phyloP scores from a whole-genome alignment of 2,888 invertebrate species.

The Junonia oenone region DNA sequence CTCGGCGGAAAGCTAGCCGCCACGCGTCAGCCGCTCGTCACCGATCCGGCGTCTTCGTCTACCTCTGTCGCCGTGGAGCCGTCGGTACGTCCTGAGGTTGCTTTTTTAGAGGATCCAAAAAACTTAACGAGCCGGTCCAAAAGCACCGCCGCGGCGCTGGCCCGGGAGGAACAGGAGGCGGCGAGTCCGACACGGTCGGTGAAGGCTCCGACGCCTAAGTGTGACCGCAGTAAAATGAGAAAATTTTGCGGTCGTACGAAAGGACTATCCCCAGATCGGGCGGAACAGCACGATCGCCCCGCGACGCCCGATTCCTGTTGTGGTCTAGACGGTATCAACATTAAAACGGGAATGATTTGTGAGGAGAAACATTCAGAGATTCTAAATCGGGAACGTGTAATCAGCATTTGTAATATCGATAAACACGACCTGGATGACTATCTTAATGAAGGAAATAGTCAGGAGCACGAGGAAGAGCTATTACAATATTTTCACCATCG shows the following conservation, averaged over 20 bases:
- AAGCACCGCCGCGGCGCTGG: conserved; percentile 80
- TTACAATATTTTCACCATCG: conserved; percentile 88
- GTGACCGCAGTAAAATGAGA: conserved; percentile 45
- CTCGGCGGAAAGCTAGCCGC: conserved; percentile 64
- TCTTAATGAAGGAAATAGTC: conserved; percentile 85
- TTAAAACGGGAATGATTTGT: conserved; percentile 67
- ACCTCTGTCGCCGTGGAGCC: conserved; percentile 36
- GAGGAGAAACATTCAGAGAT: conserved; percentile 75
- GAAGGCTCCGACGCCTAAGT: conserved; percentile 71
- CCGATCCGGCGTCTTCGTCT: conserved; percentile 38
- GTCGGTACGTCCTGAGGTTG: conserved; percentile 53
- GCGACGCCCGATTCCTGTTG: conserved; percentile 70
- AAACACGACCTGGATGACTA: conserved; percentile 91
- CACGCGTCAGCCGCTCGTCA: conserved; percentile 34
- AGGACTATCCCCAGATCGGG: conserved; percentile 55
- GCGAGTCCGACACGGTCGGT: conserved; percentile 75
- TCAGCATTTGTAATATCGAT: conserved; percentile 87
- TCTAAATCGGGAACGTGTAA: conserved; percentile 83
- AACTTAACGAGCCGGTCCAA: conserved; percentile 78
- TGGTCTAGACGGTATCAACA: conserved; percentile 70
- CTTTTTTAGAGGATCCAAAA: conserved; percentile 79
- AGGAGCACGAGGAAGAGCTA: conserved; percentile 91
- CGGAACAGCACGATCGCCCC: conserved; percentile 53
- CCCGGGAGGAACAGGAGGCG: conserved; percentile 76
- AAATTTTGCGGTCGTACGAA: conserved; percentile 45